Base-by-base conservation (phyloP, 2,113 vertebrate genomes). In the Alosa alosa region DNA sequence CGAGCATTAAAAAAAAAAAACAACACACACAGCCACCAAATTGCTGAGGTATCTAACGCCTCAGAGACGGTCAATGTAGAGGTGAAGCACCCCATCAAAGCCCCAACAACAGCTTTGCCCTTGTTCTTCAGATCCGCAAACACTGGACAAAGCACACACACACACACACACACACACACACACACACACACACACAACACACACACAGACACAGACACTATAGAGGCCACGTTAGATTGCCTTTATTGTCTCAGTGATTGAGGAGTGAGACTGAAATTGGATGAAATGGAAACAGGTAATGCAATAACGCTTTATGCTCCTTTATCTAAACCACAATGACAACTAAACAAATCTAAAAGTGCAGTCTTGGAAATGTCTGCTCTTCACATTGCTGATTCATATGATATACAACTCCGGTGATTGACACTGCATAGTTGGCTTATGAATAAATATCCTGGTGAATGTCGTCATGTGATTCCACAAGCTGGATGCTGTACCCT, bases 11-110 rank as follows among this genome's bases (percentile, higher is more conserved):
- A 39, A 78, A 36, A 78, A 0, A 44, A 44, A 2, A 44, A 44
- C 41, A 44, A 44, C 41, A 44, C 41, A 44, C 41, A 44, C 31
- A 78, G 31, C 72, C 72, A 39, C 72, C 2, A 39, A 10, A 78
- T 31, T 39, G 31, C 31, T 25, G 64, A 7, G 25, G n/a, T 8
- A 10, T 11, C 64, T 25, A 31, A 78, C 31, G 15, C 72, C 72
- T 78, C 36, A 36, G 31, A 78, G 72, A 78, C 72, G 5, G 64
- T 11, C 64, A 17, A 36, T 17, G 36, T 11, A 15, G 72, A 39
- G 72, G 31, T 78, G 72, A 78, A 78, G 31, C 72, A 78, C 72
- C 72, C 72, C 72, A 78, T 78, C 72, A 78, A 78, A 44, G 41
- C 41, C 31, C 5, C 72, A 39, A 2, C 31, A 41, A 17, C 31